Evolutionary conservation across 2,888 invertebrate genomes (phyloP), one percentile per base, ranked within the genome.

Genomic region (Drosophila fungiperda): DNA sequence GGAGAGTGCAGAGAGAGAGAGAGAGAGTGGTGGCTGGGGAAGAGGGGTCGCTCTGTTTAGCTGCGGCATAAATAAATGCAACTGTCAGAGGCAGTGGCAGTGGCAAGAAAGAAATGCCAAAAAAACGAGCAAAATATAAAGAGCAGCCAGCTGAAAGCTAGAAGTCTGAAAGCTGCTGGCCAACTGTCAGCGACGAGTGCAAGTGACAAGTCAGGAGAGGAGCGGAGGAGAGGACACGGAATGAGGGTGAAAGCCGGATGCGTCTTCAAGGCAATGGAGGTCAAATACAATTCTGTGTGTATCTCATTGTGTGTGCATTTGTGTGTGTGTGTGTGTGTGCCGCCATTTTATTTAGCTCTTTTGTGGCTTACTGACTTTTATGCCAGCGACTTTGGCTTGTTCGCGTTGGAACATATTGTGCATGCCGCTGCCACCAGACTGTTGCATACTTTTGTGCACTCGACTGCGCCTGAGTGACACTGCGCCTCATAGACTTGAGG

Each of bases 101-200:
- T 50, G 66, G 53, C 73, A 83, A 53, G 33, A 17, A 48, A 52
- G 26, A 50, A 45, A 54, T 57, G 45, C 61, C 38, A 48, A 60
- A 72, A 26, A n/a, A 15, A 35, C 12, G 8, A 20, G 17, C 7
- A 42, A 42, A 52, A 48, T 8, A 65, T 15, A 38, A 40, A 40
- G 59, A 59, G 58, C 58, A 62, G 64, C 54, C 26, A 53, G 68
- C 49, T 74, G 71, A 67, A 69, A 64, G 67, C 72, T 68, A 23
- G 64, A 66, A 45, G 57, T 65, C 74, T 80, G 62, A 82, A 75
- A 83, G 83, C 78, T 88, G 85, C 73, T 84, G 85, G 88, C 78
- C 86, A 89, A 73, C 78, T 86, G 89, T 88, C 88, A 83, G 79
- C 63, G 68, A 45, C 59, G 65, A 84, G 64, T 84, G 89, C 88